phyloP scores from a whole-genome alignment of 2,113 vertebrate genomes.

The Martes martes region DNA sequence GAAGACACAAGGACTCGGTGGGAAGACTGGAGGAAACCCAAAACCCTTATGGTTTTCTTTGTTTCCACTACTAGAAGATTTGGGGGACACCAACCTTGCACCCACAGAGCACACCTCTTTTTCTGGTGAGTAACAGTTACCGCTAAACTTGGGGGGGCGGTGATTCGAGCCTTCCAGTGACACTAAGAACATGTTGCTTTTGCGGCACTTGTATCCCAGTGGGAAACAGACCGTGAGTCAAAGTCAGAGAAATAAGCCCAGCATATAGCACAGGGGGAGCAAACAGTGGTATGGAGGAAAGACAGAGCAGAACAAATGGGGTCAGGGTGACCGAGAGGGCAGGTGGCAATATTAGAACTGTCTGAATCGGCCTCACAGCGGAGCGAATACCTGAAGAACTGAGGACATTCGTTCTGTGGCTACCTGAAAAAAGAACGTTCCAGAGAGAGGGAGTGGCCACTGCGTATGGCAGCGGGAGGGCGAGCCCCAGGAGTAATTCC shows the following conservation, averaged over 20 bases:
- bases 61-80: background rate
- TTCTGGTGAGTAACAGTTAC: conserved; percentile 26
- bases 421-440: background rate
- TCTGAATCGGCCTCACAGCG: background rate
- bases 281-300: background rate
- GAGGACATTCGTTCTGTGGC: background rate
- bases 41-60: background rate
- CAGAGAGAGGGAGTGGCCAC: background rate
- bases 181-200: background rate
- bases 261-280: background rate
- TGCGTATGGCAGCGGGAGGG: background rate
- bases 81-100: background rate
- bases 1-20: fast-evolving
- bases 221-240: background rate
- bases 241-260: too few species aligned
- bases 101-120: background rate
- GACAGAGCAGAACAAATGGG: background rate
- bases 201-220: fast-evolving
- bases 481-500: too few species aligned
- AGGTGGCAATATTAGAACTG: background rate
- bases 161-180: background rate
- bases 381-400: background rate
- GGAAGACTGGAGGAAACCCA: background rate
- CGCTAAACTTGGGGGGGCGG: background rate
- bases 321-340: fast-evolving